Evolutionary conservation across 2,888 invertebrate genomes (phyloP).

Genomic region (Octonoba sinensis): DNA sequence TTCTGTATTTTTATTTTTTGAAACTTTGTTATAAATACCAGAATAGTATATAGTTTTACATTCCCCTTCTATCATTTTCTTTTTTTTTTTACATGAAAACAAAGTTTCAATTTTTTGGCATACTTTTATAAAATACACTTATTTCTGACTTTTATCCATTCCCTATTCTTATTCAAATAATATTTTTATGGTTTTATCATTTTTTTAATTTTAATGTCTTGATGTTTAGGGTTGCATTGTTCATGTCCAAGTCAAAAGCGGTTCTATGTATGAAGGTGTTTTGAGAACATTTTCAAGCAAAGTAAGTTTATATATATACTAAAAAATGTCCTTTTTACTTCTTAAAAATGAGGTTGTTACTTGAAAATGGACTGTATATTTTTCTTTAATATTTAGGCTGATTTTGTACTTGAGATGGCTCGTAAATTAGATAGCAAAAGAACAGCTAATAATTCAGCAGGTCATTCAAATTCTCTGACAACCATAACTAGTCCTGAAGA

Average conservation of each 20-base stretch:
- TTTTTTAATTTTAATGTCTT: slow-evolving; percentile 34
- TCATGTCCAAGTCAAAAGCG: slow-evolving; percentile 78
- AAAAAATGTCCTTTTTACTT: not conserved
- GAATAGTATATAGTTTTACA: no score
- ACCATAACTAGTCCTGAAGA: slow-evolving; percentile 75
- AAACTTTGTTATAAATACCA: no score
- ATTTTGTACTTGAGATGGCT: slow-evolving; percentile 88
- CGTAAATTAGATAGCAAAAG: slow-evolving; percentile 79
- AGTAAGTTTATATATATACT: slow-evolving; percentile 66
- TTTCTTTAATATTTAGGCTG: slow-evolving; percentile 76
- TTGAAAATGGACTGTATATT: no score
- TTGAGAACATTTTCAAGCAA: slow-evolving; percentile 87
- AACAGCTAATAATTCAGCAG: slow-evolving; percentile 50
- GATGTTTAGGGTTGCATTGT: slow-evolving; percentile 69
- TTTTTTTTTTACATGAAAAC: no score
- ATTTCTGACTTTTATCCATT: no score
- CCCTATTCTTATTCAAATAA: no score
- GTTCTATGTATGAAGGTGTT: slow-evolving; percentile 88
- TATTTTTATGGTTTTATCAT: not conserved
- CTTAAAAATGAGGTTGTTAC: not conserved
- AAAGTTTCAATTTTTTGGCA: no score
- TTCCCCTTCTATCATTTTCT: no score
- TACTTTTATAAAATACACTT: no score
- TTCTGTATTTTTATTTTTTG: no score
- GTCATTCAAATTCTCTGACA: slow-evolving; percentile 62